Conservation (phyloP, 2,113 vertebrate genomes). For the Trichechus manatus region DNA sequence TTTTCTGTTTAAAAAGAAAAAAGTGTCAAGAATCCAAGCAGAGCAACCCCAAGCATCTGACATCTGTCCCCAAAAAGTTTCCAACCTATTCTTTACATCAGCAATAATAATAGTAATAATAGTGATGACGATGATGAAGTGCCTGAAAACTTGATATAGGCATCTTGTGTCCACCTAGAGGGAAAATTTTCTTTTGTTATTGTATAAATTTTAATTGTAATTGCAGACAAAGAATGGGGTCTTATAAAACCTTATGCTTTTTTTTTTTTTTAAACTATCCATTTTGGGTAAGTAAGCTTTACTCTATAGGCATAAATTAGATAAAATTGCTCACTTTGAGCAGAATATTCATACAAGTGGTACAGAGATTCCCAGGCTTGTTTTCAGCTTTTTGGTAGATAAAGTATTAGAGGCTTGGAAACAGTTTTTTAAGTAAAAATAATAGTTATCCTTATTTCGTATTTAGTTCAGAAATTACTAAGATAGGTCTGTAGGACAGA, state of each 20-base stretch:
- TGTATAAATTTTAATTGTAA: conserved; percentile 30
- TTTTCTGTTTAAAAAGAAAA: neutral
- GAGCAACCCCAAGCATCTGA: neutral
- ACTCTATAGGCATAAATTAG: neutral
- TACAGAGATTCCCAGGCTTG: neutral
- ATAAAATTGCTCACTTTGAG: neutral
- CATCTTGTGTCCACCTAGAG: neutral
- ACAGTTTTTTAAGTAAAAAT: neutral
- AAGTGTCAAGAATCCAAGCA: neutral
- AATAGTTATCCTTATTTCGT: conserved; percentile 17
- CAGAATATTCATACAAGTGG: conserved; percentile 1
- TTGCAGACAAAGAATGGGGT: neutral
- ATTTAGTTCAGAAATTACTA: conserved; percentile 4
- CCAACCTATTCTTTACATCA: neutral
- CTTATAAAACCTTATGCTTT: neutral
- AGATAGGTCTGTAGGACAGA: neutral
- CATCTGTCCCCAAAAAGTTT: neutral
- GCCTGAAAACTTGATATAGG: no score
- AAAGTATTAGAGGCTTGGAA: neutral
- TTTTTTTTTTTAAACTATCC: neutral
- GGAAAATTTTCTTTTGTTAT: neutral
- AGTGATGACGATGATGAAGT: neutral
- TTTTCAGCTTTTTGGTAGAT: conserved; percentile 28
- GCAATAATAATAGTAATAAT: neutral
- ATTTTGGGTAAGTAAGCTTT: conserved; percentile 20